phyloP scores from a whole-genome alignment of 2,888 invertebrate species.

The Drosophila demipolita region DNA sequence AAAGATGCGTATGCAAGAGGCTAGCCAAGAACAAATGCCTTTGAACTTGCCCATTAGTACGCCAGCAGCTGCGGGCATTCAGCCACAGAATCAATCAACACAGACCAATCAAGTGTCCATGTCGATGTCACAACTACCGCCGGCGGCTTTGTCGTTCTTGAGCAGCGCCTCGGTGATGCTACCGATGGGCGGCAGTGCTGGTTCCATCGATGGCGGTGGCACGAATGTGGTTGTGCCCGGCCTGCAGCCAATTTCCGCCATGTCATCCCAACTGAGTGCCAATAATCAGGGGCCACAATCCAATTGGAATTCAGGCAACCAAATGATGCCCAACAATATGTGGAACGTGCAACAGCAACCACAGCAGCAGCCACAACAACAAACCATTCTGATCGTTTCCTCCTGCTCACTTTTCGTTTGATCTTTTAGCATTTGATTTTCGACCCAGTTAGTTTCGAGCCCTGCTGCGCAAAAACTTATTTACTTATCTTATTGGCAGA shows the following conservation, averaged over 20 bases:
- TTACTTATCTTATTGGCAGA: slow-evolving; percentile 42
- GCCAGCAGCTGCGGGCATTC: slow-evolving; percentile 20
- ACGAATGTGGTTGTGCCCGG: slow-evolving; percentile 67
- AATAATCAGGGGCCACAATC: slow-evolving; percentile 37
- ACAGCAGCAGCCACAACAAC: slow-evolving; percentile 27
- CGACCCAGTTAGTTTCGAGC: slow-evolving; percentile 53
- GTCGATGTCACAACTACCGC: slow-evolving; percentile 63
- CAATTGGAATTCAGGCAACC: slow-evolving; percentile 39
- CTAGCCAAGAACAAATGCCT: slow-evolving; percentile 18
- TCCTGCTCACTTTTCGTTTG: slow-evolving; percentile 25
- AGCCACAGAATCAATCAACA: slow-evolving; percentile 23
- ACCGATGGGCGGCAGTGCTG: slow-evolving; percentile 59
- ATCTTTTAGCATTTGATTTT: slow-evolving; percentile 52
- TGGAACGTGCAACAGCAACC: slow-evolving; percentile 41
- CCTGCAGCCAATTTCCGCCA: slow-evolving; percentile 59
- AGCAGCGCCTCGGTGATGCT: slow-evolving; percentile 69
- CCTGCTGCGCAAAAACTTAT: slow-evolving; percentile 26
- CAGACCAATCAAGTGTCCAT: slow-evolving; percentile 38
- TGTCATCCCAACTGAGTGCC: slow-evolving; percentile 39
- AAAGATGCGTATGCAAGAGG: slow-evolving; percentile 29
- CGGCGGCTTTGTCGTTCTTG: slow-evolving; percentile 62
- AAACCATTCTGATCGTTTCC: not conserved
- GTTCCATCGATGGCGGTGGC: slow-evolving; percentile 64
- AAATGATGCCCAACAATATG: slow-evolving; percentile 32
- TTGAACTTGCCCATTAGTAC: slow-evolving; percentile 47